phyloP scores from a whole-genome alignment of 1,140 invertebrate species.

The Belonocnema kinseyi region DNA sequence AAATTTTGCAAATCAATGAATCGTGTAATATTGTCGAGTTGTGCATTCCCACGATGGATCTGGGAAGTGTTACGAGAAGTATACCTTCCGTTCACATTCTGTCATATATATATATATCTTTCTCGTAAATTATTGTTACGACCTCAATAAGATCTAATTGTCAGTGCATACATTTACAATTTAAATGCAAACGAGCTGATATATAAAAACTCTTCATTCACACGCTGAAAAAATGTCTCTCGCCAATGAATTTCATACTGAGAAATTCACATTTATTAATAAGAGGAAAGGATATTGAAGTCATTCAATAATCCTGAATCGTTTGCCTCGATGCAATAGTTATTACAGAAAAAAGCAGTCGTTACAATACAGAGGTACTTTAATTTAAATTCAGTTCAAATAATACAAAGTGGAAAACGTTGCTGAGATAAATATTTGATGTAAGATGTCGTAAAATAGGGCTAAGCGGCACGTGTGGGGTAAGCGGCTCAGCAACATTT shows the following conservation, averaged over 20 bases:
- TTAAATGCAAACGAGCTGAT: background rate
- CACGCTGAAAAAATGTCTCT: background rate
- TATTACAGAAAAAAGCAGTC: too few species aligned
- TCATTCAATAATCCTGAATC: too few species aligned
- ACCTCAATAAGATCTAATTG: background rate
- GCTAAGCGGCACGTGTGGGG: too few species aligned
- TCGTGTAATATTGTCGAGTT: constrained; percentile 23
- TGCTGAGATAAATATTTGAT: too few species aligned
- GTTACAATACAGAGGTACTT: too few species aligned
- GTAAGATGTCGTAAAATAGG: too few species aligned
- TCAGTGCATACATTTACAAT: background rate
- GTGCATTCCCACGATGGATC: constrained; percentile 28
- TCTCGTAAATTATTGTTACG: background rate
- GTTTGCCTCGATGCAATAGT: too few species aligned
- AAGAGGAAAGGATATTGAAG: background rate
- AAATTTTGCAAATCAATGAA: constrained; percentile 17
- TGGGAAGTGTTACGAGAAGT: constrained; percentile 13
- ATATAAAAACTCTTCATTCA: background rate
- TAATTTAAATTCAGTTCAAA: too few species aligned
- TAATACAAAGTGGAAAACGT: too few species aligned
- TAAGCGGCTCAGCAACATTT: too few species aligned
- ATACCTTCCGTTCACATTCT: too few species aligned
- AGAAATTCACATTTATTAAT: background rate
- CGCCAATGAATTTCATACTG: background rate
- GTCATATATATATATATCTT: background rate